Percentiles rank a stretch among this genome's conserved stretches.
phyloP scores from a whole-genome alignment of 2,113 vertebrate genomes.

The Myotis yumanensis region DNA sequence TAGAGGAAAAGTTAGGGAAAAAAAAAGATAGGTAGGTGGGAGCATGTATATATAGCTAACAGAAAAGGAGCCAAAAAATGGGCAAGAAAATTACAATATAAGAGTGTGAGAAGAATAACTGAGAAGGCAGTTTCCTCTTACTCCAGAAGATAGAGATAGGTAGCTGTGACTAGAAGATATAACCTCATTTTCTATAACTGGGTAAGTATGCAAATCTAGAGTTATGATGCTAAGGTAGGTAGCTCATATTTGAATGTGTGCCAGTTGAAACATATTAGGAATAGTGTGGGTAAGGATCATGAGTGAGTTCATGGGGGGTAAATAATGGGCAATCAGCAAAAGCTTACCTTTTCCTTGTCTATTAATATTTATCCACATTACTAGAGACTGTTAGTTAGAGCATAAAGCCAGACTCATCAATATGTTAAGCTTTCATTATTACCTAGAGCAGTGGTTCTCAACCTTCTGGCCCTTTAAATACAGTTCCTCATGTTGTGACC shows the following conservation, averaged over 20 bases:
- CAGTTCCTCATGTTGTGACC: too few relatives aligned
- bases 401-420: not conserved
- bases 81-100: constrained; percentile 22
- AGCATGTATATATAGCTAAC: not conserved
- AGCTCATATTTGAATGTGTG: not conserved
- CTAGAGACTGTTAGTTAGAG: not conserved
- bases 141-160: not conserved
- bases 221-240: not conserved
- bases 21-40: not conserved
- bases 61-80: not conserved
- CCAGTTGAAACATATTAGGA: not conserved
- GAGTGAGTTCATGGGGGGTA: not conserved
- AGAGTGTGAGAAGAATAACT: not conserved
- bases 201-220: not conserved
- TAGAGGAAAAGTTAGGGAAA: not conserved
- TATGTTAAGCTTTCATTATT: not conserved
- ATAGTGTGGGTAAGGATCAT: not conserved
- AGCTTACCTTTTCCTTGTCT: not conserved
- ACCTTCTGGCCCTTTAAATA: too few relatives aligned
- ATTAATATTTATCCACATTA: not conserved
- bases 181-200: not conserved
- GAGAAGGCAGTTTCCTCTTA: not conserved
- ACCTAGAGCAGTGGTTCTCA: not conserved
- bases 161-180: not conserved
- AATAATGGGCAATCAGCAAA: not conserved